A percentile compares a stretch with the other conserved stretches of the same genome.
These are phyloP conservation scores for Drosophila gaucha DNA, from an alignment of 2,888 invertebrate species.

Conservation along the genomic window DNA sequence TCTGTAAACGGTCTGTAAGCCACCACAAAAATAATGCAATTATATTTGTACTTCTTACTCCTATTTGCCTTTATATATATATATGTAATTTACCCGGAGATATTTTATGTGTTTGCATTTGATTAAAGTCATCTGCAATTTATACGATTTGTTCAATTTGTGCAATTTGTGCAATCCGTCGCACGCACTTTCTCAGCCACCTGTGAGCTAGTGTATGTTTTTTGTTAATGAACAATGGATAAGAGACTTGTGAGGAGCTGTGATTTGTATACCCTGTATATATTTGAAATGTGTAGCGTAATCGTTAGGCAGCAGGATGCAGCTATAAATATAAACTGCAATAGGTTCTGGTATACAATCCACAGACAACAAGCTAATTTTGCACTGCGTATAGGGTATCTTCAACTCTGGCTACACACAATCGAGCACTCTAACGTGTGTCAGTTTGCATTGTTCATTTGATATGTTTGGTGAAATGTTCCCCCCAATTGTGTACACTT, in stretches of 20 bases:
- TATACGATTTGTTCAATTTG: conserved; percentile 36
- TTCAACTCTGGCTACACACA: too few relatives aligned
- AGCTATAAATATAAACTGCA: too few relatives aligned
- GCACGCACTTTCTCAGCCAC: conserved; percentile 42
- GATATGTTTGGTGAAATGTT: conserved; percentile 62
- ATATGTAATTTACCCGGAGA: too few relatives aligned
- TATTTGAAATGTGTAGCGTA: neutral
- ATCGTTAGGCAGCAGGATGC: too few relatives aligned
- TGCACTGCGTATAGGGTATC: conserved; percentile 4
- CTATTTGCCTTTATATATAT: too few relatives aligned
- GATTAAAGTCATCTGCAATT: conserved; percentile 39
- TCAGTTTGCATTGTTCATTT: conserved; percentile 34
- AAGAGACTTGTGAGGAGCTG: conserved; percentile 3
- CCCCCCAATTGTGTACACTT: too few relatives aligned
- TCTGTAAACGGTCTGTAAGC: conserved; percentile 36
- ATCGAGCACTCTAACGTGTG: neutral
- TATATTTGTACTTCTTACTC: conserved; percentile 23
- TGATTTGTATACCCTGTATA: neutral
- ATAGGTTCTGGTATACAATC: too few relatives aligned
- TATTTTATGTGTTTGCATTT: conserved; percentile 13
- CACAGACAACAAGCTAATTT: too few relatives aligned
- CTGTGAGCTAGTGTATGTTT: conserved; percentile 25
- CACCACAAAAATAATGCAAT: conserved; percentile 30
- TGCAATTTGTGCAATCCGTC: conserved; percentile 26
- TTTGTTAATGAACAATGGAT: conserved; percentile 39